Percentiles rank a stretch among this genome's conserved stretches.
phyloP scores from a whole-genome alignment of 92 coral and sea anemone species.

The Bergia sp. region DNA sequence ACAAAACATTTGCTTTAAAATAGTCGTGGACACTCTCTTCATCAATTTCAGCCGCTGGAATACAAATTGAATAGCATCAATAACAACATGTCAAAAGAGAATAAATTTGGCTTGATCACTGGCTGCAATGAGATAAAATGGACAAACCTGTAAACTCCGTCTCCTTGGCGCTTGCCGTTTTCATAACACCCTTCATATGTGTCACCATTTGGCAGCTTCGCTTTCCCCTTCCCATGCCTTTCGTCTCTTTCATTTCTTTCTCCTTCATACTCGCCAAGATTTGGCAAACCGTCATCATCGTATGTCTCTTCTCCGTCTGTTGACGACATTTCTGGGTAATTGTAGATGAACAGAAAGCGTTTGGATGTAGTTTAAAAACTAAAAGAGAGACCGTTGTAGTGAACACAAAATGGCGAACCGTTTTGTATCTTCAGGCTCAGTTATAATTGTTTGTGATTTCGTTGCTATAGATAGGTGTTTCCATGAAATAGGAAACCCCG shows the following conservation, averaged over 20 bases:
- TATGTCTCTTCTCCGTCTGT: conserved; percentile 64
- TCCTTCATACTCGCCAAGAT: conserved; percentile 86
- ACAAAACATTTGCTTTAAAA: no score
- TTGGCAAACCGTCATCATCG: conserved; percentile 80
- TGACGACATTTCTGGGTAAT: conserved; percentile 62
- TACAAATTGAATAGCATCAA: no score
- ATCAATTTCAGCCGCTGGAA: no score
- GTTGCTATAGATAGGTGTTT: conserved; percentile 46
- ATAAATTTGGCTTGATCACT: no score
- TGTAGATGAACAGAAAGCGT: neutral
- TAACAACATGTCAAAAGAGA: no score
- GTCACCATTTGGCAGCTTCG: conserved; percentile 84
- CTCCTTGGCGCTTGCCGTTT: conserved; percentile 75
- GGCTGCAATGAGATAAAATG: neutral
- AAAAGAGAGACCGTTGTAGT: neutral
- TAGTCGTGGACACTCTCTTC: no score
- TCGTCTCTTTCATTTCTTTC: conserved; percentile 79
- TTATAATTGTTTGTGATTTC: conserved; percentile 8
- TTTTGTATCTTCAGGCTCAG: neutral
- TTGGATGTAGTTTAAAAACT: neutral
- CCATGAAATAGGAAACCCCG: conserved; percentile 43
- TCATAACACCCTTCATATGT: conserved; percentile 84
- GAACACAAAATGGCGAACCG: neutral
- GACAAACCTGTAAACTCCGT: conserved; percentile 79
- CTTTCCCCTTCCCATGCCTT: conserved; percentile 80